Percentiles rank a stretch among this genome's conserved stretches.
Evolutionary conservation across 2,888 invertebrate species (phyloP).

Genomic region (Chloromyia formosa): DNA sequence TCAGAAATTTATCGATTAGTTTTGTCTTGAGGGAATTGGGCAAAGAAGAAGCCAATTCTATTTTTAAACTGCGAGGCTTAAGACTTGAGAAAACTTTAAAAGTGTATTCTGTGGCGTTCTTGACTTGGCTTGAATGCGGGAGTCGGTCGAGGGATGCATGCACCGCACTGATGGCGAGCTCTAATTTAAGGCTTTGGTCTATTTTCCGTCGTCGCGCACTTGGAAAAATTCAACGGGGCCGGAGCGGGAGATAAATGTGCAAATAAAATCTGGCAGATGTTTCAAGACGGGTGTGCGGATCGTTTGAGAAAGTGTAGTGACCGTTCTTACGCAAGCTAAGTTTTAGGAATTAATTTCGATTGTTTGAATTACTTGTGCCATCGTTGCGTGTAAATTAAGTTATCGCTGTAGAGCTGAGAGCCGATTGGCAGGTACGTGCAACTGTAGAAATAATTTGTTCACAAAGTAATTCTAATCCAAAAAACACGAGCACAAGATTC

Average conservation of each 20-base stretch:
- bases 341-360: background rate
- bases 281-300: no score
- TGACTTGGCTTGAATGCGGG: constrained; percentile 21
- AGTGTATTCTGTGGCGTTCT: constrained; percentile 1
- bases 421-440: no score
- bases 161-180: background rate
- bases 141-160: background rate
- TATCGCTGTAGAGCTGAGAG: no score
- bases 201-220: constrained; percentile 7
- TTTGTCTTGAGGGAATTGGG: constrained; percentile 7
- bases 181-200: constrained; percentile 39
- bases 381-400: background rate
- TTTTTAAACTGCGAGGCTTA: constrained; percentile 33
- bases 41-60: constrained; percentile 11
- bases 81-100: constrained; percentile 28
- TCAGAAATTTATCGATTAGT: constrained; percentile 37
- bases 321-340: constrained; percentile 22
- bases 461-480: no score
- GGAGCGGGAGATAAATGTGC: background rate
- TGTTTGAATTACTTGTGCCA: constrained; percentile 7
- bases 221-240: constrained; percentile 8
- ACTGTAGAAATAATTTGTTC: no score
- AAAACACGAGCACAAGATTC: no score
- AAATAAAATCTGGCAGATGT: constrained; percentile 24
- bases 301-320: background rate